Conservation (phyloP, 2,888 invertebrate genomes). For the Morpho helenor region DNA sequence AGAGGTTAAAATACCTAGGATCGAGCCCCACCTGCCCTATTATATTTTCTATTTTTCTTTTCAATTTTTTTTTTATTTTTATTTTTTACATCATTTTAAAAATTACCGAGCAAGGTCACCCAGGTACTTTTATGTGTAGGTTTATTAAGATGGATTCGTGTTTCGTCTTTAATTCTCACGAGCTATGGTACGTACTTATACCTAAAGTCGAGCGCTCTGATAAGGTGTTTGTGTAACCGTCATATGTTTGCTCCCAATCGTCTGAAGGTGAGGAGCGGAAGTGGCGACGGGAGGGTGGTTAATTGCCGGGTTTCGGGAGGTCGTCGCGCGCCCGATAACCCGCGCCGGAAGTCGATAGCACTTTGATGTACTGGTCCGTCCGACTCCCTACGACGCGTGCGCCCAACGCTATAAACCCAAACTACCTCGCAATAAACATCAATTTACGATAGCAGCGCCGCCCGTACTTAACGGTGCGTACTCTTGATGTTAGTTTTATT, state of each 20-base stretch:
- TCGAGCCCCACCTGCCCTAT: too few relatives aligned
- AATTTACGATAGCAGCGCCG: conserved; percentile 6
- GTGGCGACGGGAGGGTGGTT: conserved; percentile 44
- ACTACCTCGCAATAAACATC: conserved; percentile 6
- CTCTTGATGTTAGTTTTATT: conserved; percentile 22
- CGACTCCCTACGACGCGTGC: conserved; percentile 44
- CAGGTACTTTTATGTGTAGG: too few relatives aligned
- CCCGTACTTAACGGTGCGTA: conserved; percentile 18
- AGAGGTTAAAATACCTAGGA: too few relatives aligned
- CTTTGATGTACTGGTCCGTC: conserved; percentile 69
- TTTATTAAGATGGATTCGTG: too few relatives aligned
- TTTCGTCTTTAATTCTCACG: too few relatives aligned
- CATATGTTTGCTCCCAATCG: conserved; percentile 33
- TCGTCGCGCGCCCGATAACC: conserved; percentile 61
- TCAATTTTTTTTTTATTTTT: too few relatives aligned
- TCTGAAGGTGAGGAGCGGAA: conserved; percentile 40
- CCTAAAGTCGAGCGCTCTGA: conserved; percentile 10
- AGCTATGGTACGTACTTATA: neutral
- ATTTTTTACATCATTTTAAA: too few relatives aligned
- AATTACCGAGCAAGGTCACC: too few relatives aligned
- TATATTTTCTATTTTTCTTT: too few relatives aligned
- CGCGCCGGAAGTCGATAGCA: conserved; percentile 72
- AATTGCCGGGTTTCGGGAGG: conserved; percentile 74
- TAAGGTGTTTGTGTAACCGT: conserved; percentile 29
- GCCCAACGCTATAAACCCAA: conserved; percentile 28